Evolutionary conservation across 92 coral and sea anemone species (phyloP), one percentile per base, ranked within the genome.

Genomic region (Porites lobata): DNA sequence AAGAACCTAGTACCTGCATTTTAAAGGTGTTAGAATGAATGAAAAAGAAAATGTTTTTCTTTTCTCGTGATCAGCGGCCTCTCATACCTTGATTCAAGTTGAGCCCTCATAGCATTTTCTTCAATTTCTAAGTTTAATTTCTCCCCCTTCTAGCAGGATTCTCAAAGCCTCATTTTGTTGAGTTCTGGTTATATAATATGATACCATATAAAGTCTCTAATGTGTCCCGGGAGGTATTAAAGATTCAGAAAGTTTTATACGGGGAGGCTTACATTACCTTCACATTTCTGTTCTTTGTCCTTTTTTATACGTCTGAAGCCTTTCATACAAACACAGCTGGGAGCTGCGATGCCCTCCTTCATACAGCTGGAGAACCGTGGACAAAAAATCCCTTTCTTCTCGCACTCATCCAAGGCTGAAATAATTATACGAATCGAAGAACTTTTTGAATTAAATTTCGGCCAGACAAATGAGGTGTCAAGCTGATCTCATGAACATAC

Each of bases 341-440:
- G 51, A 10, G 12, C 1, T 73, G 14, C 26, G 3, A 9, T 9
- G 14, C 2, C 12, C 17, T 51, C 19, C 78, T 73, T 73, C 12
- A 50, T 13, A 15, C 78, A 73, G 78, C 17, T 18, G 1, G 78
- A 17, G 61, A 50, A 73, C 51, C 78, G 78, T 2, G 78, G 78
- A 51, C 78, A 73, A 73, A 50, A 73, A 29, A 47, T 73, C 24
- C 61, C 78, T 73, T 73, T 29, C 63, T 9, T 18, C 59, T 73
- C 78, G 24, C 78, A 73, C 9, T 73, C 59, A 32, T 73, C 62
- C 19, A 51, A 50, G 24, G 4, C 78, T 73, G 26, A 73, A 73
- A 73, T 9, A 50, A 1, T 62, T 15, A 62, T 15, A 62, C n/a
- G 21, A 58, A 11, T 11, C 17, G 14, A 58, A 58, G 14, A 1